Conservation (phyloP, 2,113 vertebrate genomes). For the Urocynchramus pylzowi region DNA sequence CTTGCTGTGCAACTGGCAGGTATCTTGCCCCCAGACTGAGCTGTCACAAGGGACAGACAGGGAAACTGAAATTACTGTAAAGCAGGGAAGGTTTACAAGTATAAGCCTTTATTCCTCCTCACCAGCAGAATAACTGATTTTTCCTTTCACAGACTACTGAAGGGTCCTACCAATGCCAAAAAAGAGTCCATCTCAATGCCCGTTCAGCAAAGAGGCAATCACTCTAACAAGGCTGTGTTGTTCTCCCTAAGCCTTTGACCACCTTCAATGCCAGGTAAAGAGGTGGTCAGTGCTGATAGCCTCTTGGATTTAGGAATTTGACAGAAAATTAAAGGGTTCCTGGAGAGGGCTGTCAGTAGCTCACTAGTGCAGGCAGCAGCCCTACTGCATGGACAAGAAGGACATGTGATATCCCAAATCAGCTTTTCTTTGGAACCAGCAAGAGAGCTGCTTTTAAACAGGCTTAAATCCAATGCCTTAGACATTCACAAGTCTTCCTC, state of each 20-base stretch:
- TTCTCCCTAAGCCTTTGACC: background rate
- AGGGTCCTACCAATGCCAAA: background rate
- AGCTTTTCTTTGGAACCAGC: background rate
- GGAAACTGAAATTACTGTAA: background rate
- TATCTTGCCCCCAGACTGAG: background rate
- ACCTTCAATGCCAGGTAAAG: background rate
- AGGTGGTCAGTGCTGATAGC: accelerated
- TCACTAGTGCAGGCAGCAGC: background rate
- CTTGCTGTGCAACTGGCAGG: background rate
- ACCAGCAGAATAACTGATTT: background rate
- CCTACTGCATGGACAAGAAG: background rate
- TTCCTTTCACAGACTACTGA: background rate
- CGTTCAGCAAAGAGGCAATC: background rate
- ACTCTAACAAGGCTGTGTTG: background rate
- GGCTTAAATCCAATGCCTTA: background rate
- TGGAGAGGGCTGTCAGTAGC: background rate
- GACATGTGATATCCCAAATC: background rate
- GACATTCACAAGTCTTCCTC: background rate
- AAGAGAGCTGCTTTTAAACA: background rate
- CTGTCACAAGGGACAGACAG: background rate
- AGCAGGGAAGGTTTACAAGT: background rate
- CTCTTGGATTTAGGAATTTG: background rate
- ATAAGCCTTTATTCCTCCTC: background rate
- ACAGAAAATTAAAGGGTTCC: background rate
- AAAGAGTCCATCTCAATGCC: background rate